Conservation (phyloP, 2,888 invertebrate species). For the Chaitophorus viminalis region DNA sequence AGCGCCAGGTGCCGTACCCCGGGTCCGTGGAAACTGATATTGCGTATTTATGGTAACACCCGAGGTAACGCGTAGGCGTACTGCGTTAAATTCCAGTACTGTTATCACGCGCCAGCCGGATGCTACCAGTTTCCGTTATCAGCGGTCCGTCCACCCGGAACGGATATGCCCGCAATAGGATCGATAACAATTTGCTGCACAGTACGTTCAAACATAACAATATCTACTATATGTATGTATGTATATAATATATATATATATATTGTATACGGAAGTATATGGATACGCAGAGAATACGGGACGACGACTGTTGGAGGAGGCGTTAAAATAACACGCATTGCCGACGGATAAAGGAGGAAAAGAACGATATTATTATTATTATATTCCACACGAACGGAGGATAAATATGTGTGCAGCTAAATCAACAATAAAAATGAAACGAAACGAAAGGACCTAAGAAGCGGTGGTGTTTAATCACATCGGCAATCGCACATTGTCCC, state of each 20-base stretch:
- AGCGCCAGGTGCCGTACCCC: constrained; percentile 44
- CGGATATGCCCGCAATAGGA: constrained; percentile 14
- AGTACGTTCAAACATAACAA: not conserved
- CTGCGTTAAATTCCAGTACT: not conserved
- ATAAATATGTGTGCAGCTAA: constrained; percentile 37
- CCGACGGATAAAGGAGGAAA: not conserved
- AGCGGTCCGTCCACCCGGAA: constrained; percentile 13
- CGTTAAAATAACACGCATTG: constrained; percentile 35
- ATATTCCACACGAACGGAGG: constrained; percentile 37
- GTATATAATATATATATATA: not conserved
- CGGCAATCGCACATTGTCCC: constrained; percentile 55
- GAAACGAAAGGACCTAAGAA: constrained; percentile 9
- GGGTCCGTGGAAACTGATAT: constrained; percentile 45
- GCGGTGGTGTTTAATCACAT: constrained; percentile 45
- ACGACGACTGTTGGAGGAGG: not conserved
- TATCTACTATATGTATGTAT: not conserved
- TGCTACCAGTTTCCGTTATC: constrained; percentile 26
- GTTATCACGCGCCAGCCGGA: constrained; percentile 39
- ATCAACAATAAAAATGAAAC: constrained; percentile 24
- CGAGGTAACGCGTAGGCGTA: constrained; percentile 24
- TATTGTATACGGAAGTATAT: not conserved
- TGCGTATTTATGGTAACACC: not conserved
- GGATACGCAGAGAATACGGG: not conserved
- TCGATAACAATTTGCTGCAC: constrained; percentile 25
- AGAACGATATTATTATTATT: constrained; percentile 13